A percentile compares a stretch with the other conserved stretches of the same genome.
Conservation (phyloP, 2,888 invertebrate genomes). For the Patella ulyssiponensis region DNA sequence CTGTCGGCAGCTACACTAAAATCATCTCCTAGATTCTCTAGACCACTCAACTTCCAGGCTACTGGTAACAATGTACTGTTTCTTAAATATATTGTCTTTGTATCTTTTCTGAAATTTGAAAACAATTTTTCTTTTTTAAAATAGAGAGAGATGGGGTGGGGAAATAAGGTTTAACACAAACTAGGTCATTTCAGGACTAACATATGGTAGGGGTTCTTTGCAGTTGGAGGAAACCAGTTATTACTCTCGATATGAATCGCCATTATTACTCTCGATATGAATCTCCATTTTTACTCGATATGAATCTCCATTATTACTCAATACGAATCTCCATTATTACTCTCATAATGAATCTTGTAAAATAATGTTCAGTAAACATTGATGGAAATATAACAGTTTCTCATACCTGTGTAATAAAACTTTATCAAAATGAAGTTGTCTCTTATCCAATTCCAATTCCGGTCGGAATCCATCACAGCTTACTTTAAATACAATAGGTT, state of each 20-base stretch:
- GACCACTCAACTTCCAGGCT: conserved; percentile 70
- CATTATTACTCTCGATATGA: too few species aligned
- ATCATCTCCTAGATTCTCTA: conserved; percentile 72
- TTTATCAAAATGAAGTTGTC: conserved; percentile 71
- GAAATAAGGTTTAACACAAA: too few species aligned
- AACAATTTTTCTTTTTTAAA: too few species aligned
- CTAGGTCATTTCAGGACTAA: too few species aligned
- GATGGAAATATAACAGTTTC: not conserved
- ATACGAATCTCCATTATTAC: too few species aligned
- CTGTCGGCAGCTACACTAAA: conserved; percentile 71
- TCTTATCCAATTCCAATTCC: conserved; percentile 71
- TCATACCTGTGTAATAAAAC: conserved; percentile 71
- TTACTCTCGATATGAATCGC: too few species aligned
- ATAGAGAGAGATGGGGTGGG: too few species aligned
- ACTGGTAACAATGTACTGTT: conserved; percentile 72
- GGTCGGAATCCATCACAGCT: conserved; percentile 70
- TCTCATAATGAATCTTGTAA: too few species aligned
- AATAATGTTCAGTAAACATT: not conserved
- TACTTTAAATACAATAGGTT: conserved; percentile 71
- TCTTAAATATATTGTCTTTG: conserved; percentile 70
- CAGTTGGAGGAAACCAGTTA: too few species aligned
- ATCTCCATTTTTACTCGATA: too few species aligned
- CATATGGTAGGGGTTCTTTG: too few species aligned
- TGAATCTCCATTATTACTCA: too few species aligned
- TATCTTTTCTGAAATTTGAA: conserved; percentile 68